Evolutionary conservation across 2,797 vertebrate genomes (phyloP).

Genomic region (Pipistrellus pygmaeus): DNA sequence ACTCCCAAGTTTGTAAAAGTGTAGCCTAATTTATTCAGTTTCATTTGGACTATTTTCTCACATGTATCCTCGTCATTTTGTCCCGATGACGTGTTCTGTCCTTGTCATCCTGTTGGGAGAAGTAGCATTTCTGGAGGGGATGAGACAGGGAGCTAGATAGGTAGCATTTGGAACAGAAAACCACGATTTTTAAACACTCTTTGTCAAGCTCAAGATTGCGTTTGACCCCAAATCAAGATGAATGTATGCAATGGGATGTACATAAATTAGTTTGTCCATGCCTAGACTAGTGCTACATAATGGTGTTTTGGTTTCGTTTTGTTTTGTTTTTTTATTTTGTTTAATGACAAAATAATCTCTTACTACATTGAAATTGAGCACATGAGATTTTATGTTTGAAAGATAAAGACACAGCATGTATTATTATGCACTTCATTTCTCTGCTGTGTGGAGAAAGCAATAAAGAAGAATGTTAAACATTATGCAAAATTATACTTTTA

Average conservation of each 20-base stretch:
- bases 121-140: constrained; percentile 80
- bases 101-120: constrained; percentile 72
- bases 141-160: constrained; percentile 69
- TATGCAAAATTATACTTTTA: constrained; percentile 90
- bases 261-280: constrained; percentile 88
- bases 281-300: constrained; percentile 87
- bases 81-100: constrained; percentile 67
- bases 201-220: constrained; percentile 77
- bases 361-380: constrained; percentile 87
- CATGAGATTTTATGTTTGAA: constrained; percentile 87
- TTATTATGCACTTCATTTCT: constrained; percentile 94
- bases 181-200: constrained; percentile 77
- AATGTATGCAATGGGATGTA: constrained; percentile 86
- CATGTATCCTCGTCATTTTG: constrained; percentile 73
- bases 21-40: constrained; percentile 84
- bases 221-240: constrained; percentile 88
- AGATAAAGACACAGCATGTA: constrained; percentile 89
- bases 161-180: constrained; percentile 15
- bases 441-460: constrained; percentile 93
- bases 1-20: constrained; percentile 63
- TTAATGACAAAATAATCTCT: constrained; percentile 88
- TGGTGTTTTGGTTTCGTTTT: constrained; percentile 85
- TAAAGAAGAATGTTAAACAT: constrained; percentile 92
- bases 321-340: constrained; percentile 85
- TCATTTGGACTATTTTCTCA: constrained; percentile 74